phyloP scores from a whole-genome alignment of 2,113 vertebrate genomes.

The Phyllopteryx taeniolatus region DNA sequence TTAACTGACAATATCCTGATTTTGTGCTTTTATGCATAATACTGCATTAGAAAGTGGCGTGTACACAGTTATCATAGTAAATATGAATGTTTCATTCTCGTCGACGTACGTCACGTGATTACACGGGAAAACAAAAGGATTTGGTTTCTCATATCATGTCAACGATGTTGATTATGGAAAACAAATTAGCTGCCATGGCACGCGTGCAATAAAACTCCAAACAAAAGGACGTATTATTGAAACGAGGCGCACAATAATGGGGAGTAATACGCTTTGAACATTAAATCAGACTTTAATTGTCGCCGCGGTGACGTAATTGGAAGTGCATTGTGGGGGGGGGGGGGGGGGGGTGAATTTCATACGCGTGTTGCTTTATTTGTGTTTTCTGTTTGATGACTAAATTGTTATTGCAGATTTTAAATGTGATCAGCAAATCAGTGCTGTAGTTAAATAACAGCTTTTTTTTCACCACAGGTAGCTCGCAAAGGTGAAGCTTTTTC shows the following conservation, averaged over 20 bases:
- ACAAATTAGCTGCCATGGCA: constrained; percentile 44
- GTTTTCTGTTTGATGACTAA: constrained; percentile 64
- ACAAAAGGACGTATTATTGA: constrained; percentile 70
- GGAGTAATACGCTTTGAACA: constrained; percentile 78
- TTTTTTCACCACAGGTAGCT: too few species aligned
- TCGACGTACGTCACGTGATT: background rate
- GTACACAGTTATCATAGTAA: background rate
- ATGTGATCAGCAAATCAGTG: too few species aligned
- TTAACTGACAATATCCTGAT: too few species aligned
- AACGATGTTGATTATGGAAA: background rate
- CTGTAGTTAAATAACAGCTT: too few species aligned
- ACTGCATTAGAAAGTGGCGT: background rate
- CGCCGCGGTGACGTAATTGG: constrained; percentile 73
- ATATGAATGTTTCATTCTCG: background rate
- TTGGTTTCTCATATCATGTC: background rate
- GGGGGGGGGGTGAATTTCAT: constrained; percentile 35
- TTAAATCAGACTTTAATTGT: constrained; percentile 81
- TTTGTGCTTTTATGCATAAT: background rate
- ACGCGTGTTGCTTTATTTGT: constrained; percentile 72
- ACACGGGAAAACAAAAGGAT: background rate
- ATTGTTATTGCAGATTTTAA: too few species aligned
- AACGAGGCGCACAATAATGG: constrained; percentile 72
- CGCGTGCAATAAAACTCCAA: constrained; percentile 67
- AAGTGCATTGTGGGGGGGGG: constrained; percentile 61
- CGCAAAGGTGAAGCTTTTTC: too few species aligned